These are phyloP conservation scores for Drosophila sordidula DNA, from an alignment of 2,888 invertebrate genomes.

Conservation along the genomic window DNA sequence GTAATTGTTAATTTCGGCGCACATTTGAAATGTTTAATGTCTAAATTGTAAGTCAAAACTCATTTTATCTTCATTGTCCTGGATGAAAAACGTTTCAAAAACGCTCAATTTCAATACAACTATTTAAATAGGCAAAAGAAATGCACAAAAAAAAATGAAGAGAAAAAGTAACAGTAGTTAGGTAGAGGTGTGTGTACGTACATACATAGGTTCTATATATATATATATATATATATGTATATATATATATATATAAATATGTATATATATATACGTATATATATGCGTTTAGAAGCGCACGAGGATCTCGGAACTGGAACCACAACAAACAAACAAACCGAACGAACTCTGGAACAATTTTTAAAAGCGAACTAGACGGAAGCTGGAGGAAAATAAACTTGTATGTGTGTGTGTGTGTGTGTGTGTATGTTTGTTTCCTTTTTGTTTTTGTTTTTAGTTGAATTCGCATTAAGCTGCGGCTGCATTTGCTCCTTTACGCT, in stretches of 20 bases:
- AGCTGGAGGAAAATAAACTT: constrained; percentile 38
- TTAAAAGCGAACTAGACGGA: constrained; percentile 43
- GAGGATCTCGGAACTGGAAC: constrained; percentile 40
- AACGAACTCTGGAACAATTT: constrained; percentile 47
- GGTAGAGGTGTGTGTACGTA: constrained; percentile 30
- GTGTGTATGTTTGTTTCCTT: constrained; percentile 14
- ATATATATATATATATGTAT: constrained; percentile 35
- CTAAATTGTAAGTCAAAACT: constrained; percentile 76
- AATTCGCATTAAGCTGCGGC: constrained; percentile 55
- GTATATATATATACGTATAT: constrained; percentile 33
- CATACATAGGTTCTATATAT: constrained; percentile 45
- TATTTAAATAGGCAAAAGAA: constrained; percentile 57
- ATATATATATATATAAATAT: constrained; percentile 5
- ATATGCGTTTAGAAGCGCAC: constrained; percentile 47
- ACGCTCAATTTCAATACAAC: constrained; percentile 72
- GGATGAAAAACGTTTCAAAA: constrained; percentile 66
- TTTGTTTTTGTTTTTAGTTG: constrained; percentile 44
- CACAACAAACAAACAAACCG: constrained; percentile 31
- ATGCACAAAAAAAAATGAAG: constrained; percentile 30
- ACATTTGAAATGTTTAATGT: constrained; percentile 70
- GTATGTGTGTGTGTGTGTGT: constrained; percentile 10
- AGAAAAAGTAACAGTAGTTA: constrained; percentile 38
- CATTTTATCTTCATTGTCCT: constrained; percentile 67
- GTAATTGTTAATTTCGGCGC: constrained; percentile 57
- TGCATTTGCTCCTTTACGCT: constrained; percentile 51